Base-by-base conservation (phyloP, 2,888 invertebrate species). In the Empis livida region DNA sequence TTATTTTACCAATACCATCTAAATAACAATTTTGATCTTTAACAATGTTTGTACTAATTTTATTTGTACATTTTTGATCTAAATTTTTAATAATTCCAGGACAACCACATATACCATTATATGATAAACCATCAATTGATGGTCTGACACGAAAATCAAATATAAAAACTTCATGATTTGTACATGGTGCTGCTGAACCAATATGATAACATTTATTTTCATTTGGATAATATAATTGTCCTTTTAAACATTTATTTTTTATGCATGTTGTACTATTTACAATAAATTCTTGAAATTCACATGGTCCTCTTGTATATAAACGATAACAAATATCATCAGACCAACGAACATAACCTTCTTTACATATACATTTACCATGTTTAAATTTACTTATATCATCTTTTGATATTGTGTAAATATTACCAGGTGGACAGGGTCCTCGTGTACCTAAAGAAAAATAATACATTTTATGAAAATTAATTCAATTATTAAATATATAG, bases 91-190 rank as follows among this genome's bases (percentile, higher is more conserved):
- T 60, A 13, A 68, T 63, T 1, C 66, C 73, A 1, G 76, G 75
- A 59, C 89, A 89, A 10, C 81, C 82, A 57, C 90, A 90, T 43
- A 84, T 77, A 1, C 89, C 90, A 56, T 86, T 84, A 63, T 86
- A 87, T 42, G 86, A 84, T 41, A 88, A 76, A 0, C 88, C 89
- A 58, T 88, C 87, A 2, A 87, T 60, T 0, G 86, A 84, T 0
- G 86, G 85, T 2, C 85, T 69, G 0, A 83, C 80, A 16, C 80
- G 81, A 58, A 86, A 83, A 68, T 90, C 89, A 62, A 86, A 90
- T 0, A 87, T 78, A 4, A 90, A 81, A 10, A 88, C 77, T 60
- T 84, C 80, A 2, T 84, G 80, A 8, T 70, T 64, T 0, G 76
- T 72, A 56, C 90, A 90, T 0, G 89, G 88, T 23, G 86, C 89